Conservation (phyloP, 2,797 vertebrate genomes). For the Rhynchotus rufescens region DNA sequence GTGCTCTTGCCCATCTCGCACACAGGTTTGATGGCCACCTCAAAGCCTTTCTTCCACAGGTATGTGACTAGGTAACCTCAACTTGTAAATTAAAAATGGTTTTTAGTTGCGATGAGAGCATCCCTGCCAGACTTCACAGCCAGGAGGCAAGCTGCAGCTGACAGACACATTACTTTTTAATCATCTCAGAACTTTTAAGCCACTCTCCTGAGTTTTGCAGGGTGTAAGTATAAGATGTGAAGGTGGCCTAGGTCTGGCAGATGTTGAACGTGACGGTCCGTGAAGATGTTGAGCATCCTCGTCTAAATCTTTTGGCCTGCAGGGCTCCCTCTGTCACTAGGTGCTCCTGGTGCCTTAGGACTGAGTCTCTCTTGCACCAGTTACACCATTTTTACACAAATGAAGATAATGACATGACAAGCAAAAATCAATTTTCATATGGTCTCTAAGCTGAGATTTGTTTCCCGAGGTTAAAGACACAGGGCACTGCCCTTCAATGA, state of each 20-base stretch:
- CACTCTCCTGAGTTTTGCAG: not conserved
- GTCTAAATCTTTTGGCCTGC: not conserved
- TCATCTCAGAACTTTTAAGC: not conserved
- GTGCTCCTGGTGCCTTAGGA: not conserved
- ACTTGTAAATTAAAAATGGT: not conserved
- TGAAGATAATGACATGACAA: conserved; percentile 47
- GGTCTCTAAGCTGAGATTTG: conserved; percentile 47
- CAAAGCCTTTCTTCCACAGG: not conserved
- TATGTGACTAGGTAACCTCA: not conserved
- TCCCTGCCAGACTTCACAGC: not conserved
- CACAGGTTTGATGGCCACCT: not conserved
- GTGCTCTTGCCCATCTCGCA: not conserved
- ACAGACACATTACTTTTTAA: not conserved
- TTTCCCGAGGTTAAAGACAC: conserved; percentile 61
- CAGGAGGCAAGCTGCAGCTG: not conserved
- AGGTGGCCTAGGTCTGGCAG: not conserved
- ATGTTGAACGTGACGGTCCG: not conserved
- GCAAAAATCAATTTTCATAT: conserved; percentile 66
- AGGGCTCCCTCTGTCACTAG: not conserved
- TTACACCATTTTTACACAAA: conserved; percentile 47
- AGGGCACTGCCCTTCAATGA: conserved; percentile 28
- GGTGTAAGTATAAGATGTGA: not conserved
- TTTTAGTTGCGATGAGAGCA: not conserved
- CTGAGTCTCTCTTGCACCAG: not conserved
- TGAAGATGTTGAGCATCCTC: not conserved